These are phyloP conservation scores for Vultur gryphus DNA, from an alignment of 2,797 vertebrate genomes.

Conservation along the genomic window DNA sequence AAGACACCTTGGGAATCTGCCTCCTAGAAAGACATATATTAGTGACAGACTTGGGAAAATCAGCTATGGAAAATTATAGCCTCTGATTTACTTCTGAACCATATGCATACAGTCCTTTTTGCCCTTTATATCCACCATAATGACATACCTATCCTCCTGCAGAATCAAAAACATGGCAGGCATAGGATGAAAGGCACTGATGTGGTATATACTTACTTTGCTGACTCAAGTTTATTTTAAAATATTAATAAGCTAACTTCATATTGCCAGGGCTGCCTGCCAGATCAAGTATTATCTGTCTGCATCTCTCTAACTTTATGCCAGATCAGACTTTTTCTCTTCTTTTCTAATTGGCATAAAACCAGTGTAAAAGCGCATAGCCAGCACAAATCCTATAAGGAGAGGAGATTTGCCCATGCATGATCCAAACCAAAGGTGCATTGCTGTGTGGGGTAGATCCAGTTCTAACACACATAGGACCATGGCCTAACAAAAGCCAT, in stretches of 20 bases:
- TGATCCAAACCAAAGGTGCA: not conserved
- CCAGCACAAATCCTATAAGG: not conserved
- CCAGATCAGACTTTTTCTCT: not conserved
- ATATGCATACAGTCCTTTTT: not conserved
- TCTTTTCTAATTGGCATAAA: not conserved
- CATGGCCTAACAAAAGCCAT: not conserved
- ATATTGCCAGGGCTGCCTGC: not conserved
- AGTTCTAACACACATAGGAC: not conserved
- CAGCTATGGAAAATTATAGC: not conserved
- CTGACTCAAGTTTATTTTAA: not conserved
- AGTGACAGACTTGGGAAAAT: not conserved
- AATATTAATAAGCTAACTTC: slow-evolving; percentile 15
- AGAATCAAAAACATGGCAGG: not conserved
- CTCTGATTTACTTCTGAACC: not conserved
- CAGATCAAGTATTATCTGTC: not conserved
- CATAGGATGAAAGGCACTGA: not conserved
- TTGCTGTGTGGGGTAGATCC: not conserved
- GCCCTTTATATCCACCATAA: not conserved
- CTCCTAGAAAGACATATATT: not conserved
- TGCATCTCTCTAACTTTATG: not conserved
- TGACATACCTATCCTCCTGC: not conserved
- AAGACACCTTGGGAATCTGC: not conserved
- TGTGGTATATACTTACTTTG: not conserved
- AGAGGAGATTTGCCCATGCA: not conserved
- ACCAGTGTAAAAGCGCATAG: not conserved